Percentiles rank a stretch among this genome's conserved stretches.
These are phyloP conservation scores for Pterois miles DNA, from an alignment of 2,797 vertebrate genomes.

Conservation along the genomic window DNA sequence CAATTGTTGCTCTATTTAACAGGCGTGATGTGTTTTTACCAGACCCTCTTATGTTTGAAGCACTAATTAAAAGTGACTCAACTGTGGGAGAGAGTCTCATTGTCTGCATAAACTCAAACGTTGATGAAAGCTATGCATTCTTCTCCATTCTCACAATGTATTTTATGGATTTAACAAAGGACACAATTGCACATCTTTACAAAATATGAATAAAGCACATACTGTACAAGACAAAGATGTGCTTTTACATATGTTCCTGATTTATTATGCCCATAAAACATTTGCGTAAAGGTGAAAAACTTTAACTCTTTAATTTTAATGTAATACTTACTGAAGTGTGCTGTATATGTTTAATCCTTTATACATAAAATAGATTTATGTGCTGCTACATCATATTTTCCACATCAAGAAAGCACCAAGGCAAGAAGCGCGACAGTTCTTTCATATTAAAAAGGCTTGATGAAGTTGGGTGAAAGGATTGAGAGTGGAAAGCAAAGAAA, in stretches of 20 bases:
- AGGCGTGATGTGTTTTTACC: conserved; percentile 10
- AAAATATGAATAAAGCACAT: background rate
- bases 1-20: conserved; percentile 38
- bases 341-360: conserved; percentile 18
- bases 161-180: background rate
- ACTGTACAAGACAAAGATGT: background rate
- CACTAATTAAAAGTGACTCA: conserved; percentile 38
- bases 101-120: conserved; percentile 26
- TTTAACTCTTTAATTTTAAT: background rate
- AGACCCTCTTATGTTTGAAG: conserved; percentile 33
- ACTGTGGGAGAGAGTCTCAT: conserved; percentile 9
- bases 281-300: background rate
- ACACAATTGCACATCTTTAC: background rate
- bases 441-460: conserved; percentile 16
- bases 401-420: conserved; percentile 32
- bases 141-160: conserved; percentile 1
- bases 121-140: conserved; percentile 16
- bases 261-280: background rate
- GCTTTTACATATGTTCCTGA: background rate
- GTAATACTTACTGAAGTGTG: conserved; percentile 2
- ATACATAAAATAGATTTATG: background rate
- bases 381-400: conserved; percentile 24
- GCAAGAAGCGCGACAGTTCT: conserved; percentile 1
- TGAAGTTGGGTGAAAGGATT: conserved; percentile 6
- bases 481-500: conserved; percentile 31